Percentiles rank a stretch among this genome's conserved stretches.
Evolutionary conservation across 2,113 vertebrate species (phyloP).

Genomic region (Lanius collurio): DNA sequence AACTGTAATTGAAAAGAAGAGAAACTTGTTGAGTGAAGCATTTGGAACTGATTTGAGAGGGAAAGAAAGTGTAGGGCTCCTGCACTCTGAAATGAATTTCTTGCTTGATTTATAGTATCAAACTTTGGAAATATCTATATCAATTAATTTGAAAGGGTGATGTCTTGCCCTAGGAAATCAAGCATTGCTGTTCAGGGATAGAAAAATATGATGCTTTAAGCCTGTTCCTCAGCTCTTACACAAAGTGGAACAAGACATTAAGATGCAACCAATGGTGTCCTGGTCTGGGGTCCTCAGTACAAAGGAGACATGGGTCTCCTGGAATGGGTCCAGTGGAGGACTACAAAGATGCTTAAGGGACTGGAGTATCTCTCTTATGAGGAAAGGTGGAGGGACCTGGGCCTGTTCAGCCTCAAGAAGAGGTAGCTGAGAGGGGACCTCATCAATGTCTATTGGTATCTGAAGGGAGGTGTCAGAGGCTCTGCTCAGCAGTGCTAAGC

Average conservation of each 20-base stretch:
- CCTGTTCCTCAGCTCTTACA: background rate
- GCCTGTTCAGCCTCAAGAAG: background rate
- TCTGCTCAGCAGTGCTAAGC: background rate
- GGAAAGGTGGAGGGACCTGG: background rate
- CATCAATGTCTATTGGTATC: rapidly evolving
- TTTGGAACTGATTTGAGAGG: constrained; percentile 47
- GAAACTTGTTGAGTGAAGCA: constrained; percentile 35
- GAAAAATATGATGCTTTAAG: background rate
- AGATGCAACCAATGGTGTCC: background rate
- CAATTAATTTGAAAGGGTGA: constrained; percentile 22
- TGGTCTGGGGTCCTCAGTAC: background rate
- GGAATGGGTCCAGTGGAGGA: rapidly evolving
- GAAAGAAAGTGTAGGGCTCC: background rate
- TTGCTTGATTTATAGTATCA: constrained; percentile 13
- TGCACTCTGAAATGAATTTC: constrained; percentile 21
- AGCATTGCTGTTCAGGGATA: background rate
- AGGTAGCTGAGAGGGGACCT: rapidly evolving
- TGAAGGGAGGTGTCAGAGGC: background rate
- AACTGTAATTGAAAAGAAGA: constrained; percentile 53
- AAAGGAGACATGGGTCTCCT: background rate
- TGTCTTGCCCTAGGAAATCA: background rate
- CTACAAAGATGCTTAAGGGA: background rate
- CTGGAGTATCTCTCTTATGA: background rate
- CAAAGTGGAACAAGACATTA: background rate
- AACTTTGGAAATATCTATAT: constrained; percentile 29